phyloP scores from a whole-genome alignment of 2,888 invertebrate species.

The Protula sp. region DNA sequence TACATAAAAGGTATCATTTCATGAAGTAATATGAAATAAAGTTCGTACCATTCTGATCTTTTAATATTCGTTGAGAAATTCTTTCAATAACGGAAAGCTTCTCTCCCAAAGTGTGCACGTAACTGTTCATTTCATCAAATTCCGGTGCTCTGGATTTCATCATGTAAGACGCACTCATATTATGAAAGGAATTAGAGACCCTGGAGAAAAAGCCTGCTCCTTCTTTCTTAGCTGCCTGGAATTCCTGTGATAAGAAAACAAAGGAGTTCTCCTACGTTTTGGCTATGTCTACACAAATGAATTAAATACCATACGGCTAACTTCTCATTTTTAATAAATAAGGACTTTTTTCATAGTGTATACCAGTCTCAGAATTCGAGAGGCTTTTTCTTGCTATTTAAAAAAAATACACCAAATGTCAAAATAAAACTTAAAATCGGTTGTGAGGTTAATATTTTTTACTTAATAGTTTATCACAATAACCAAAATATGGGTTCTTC shows the following conservation, averaged over 20 bases:
- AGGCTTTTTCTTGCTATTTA: too few relatives aligned
- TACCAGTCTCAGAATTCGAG: too few relatives aligned
- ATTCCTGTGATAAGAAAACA: slow-evolving; percentile 61
- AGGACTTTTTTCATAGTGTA: too few relatives aligned
- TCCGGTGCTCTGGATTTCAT: slow-evolving; percentile 62
- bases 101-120: slow-evolving; percentile 61
- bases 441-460: too few relatives aligned
- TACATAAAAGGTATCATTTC: too few relatives aligned
- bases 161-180: slow-evolving; percentile 58
- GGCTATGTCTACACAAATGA: too few relatives aligned
- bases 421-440: too few relatives aligned
- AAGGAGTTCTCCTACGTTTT: too few relatives aligned
- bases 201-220: slow-evolving; percentile 59
- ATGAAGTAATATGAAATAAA: too few relatives aligned
- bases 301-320: too few relatives aligned
- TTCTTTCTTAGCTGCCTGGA: slow-evolving; percentile 62
- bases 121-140: slow-evolving; percentile 63
- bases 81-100: slow-evolving; percentile 64
- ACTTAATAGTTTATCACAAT: background rate
- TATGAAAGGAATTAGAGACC: slow-evolving; percentile 61
- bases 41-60: slow-evolving; percentile 26
- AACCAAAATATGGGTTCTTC: background rate
- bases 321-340: too few relatives aligned
- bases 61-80: slow-evolving; percentile 56
- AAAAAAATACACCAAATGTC: too few relatives aligned